These are phyloP conservation scores for Tachystola acroxantha DNA, from an alignment of 2,888 invertebrate genomes.

Conservation along the genomic window DNA sequence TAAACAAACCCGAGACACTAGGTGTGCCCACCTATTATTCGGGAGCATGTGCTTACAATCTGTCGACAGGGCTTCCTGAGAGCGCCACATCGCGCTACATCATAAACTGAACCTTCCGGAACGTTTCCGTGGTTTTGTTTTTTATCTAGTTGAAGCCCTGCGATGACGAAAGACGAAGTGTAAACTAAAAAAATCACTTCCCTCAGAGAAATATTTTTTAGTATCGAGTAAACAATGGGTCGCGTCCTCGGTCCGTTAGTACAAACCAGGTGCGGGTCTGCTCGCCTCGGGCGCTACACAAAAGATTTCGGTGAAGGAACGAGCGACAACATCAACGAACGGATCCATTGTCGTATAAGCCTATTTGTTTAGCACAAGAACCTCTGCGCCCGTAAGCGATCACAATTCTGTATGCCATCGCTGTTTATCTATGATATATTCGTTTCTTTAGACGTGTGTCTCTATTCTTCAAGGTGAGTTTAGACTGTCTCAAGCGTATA, in stretches of 20 bases:
- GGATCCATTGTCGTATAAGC: constrained; percentile 44
- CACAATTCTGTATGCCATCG: constrained; percentile 41
- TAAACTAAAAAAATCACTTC: constrained; percentile 67
- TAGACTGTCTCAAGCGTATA: constrained; percentile 30
- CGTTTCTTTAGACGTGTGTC: constrained; percentile 45
- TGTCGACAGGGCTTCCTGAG: constrained; percentile 70
- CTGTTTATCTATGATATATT: constrained; percentile 66
- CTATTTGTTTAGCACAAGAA: constrained; percentile 60
- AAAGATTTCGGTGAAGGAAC: constrained; percentile 70
- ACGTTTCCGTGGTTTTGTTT: constrained; percentile 69
- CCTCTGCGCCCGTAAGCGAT: constrained; percentile 39
- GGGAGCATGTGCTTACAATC: constrained; percentile 66
- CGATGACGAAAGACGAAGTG: constrained; percentile 70
- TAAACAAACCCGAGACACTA: constrained; percentile 51
- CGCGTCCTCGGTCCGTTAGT: constrained; percentile 38
- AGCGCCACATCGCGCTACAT: constrained; percentile 52
- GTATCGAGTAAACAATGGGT: constrained; percentile 58
- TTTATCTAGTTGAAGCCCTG: constrained; percentile 59
- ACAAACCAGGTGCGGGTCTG: constrained; percentile 58
- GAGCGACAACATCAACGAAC: constrained; percentile 43
- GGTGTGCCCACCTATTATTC: constrained; percentile 59
- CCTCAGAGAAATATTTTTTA: constrained; percentile 61
- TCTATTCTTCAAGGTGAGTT: constrained; percentile 30
- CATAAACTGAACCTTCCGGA: constrained; percentile 74
- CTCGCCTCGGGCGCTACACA: constrained; percentile 57